phyloP scores from a whole-genome alignment of 2,797 vertebrate species.

The Pangasius krempfi region DNA sequence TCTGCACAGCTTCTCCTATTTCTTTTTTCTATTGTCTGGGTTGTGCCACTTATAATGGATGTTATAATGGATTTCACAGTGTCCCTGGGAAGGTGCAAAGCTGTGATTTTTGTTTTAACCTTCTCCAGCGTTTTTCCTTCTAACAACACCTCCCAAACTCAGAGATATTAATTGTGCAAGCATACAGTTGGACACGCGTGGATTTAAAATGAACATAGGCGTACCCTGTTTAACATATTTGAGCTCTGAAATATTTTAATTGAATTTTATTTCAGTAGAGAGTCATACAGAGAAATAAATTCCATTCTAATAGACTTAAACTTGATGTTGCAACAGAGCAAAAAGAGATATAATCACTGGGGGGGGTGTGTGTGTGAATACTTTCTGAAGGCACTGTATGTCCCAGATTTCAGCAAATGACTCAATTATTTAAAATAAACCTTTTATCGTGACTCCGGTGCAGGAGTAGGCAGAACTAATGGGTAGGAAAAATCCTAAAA shows the following conservation, averaged over 20 bases:
- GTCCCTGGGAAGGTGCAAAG: not conserved
- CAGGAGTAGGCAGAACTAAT: not conserved
- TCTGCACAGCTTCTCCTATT: not conserved
- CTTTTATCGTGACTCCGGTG: not conserved
- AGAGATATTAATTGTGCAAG: not conserved
- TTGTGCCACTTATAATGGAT: not conserved
- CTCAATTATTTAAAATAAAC: slow-evolving; percentile 3
- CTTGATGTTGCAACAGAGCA: not conserved
- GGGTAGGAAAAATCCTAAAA: not conserved
- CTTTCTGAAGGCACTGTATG: not conserved
- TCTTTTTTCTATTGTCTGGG: not conserved
- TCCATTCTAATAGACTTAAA: not conserved
- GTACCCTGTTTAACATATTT: not conserved
- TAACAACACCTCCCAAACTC: not conserved
- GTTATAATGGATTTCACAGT: not conserved
- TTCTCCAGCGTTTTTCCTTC: not conserved
- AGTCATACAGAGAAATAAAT: not conserved
- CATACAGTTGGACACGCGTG: not conserved
- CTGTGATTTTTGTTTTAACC: not conserved
- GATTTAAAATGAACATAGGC: not conserved
- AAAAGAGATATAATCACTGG: not conserved
- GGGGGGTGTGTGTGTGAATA: not conserved
- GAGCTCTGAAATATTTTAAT: not conserved
- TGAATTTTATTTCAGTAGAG: not conserved
- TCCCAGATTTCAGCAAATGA: slow-evolving; percentile 2